These are phyloP conservation scores for Ormyrus nitidulus DNA, from an alignment of 2,888 invertebrate species.

Conservation along the genomic window DNA sequence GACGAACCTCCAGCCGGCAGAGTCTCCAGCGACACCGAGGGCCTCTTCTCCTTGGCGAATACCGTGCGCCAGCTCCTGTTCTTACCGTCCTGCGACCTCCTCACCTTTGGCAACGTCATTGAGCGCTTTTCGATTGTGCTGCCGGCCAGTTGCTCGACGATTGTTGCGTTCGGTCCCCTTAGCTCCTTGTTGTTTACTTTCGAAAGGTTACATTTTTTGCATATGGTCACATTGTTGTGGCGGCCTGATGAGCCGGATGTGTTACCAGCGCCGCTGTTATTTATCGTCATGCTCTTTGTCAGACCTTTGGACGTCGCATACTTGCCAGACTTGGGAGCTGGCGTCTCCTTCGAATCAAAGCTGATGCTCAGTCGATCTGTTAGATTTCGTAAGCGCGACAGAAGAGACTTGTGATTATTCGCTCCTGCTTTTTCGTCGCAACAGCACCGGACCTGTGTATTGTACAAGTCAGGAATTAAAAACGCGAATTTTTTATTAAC, in stretches of 20 bases:
- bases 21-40: conserved; percentile 71
- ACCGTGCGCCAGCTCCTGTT: conserved; percentile 72
- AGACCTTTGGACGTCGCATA: conserved; percentile 61
- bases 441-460: conserved; percentile 62
- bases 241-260: conserved; percentile 49
- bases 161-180: conserved; percentile 49
- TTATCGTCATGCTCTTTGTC: conserved; percentile 68
- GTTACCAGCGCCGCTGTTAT: conserved; percentile 50
- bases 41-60: conserved; percentile 72
- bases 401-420: conserved; percentile 75
- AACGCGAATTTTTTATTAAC: too few species aligned
- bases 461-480: too few species aligned
- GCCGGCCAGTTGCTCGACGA: conserved; percentile 60
- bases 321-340: conserved; percentile 61
- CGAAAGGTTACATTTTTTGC: conserved; percentile 69
- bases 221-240: conserved; percentile 61
- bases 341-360: conserved; percentile 74
- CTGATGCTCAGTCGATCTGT: conserved; percentile 78
- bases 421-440: conserved; percentile 70
- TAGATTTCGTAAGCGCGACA: conserved; percentile 77
- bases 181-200: conserved; percentile 61
- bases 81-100: conserved; percentile 69
- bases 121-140: conserved; percentile 68
- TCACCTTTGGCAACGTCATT: conserved; percentile 72
- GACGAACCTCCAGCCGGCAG: conserved; percentile 63